These are phyloP conservation scores for Acrossocheilus fasciatus DNA, from an alignment of 2,797 vertebrate species.

Conservation along the genomic window DNA sequence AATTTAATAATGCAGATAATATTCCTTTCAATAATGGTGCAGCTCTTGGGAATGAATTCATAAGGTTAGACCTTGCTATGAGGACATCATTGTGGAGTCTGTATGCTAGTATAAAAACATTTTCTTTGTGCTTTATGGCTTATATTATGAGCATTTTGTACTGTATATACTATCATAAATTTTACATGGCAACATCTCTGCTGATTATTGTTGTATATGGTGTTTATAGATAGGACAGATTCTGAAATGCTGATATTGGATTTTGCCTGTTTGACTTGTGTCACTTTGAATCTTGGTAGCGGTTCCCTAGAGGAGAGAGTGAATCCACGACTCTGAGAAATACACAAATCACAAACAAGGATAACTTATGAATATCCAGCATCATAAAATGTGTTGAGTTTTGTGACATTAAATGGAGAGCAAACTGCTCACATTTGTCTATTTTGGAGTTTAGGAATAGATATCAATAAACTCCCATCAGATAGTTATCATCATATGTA, in stretches of 20 bases:
- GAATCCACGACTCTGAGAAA: constrained; percentile 41
- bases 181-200: background rate
- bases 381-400: constrained; percentile 36
- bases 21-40: background rate
- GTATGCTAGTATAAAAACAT: background rate
- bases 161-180: background rate
- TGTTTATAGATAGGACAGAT: background rate
- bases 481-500: too few relatives aligned
- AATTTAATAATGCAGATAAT: constrained; percentile 9
- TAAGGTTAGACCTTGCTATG: background rate
- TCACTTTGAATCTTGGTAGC: constrained; percentile 55
- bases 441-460: background rate
- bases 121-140: background rate
- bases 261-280: constrained; percentile 27
- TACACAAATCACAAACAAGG: constrained; percentile 19
- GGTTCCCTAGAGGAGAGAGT: constrained; percentile 49
- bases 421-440: background rate
- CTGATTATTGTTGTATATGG: background rate
- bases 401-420: background rate
- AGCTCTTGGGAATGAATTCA: constrained; percentile 17
- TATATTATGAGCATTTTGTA: background rate
- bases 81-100: background rate
- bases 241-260: background rate
- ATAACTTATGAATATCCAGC: background rate
- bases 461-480: background rate